Base-by-base conservation (phyloP, 2,113 vertebrate genomes). In the Lamprologus lemairii region DNA sequence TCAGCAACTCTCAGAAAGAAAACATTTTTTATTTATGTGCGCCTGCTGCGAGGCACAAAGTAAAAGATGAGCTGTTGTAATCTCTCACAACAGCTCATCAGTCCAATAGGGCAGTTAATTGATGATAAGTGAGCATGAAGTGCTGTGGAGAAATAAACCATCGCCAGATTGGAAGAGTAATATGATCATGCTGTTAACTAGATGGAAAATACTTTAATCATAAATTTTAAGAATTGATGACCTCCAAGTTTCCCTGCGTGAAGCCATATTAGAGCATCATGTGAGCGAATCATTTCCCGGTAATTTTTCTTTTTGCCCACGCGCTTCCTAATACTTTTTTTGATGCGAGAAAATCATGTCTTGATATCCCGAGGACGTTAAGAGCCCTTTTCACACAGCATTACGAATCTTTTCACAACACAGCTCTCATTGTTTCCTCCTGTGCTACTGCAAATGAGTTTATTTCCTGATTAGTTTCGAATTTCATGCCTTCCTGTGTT, bases 401-500 rank as follows among this genome's bases (percentile, higher is more conserved):
- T 83, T 54, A 57, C 73, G n/a, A 89, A 89, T 91, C 82, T 91
- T 88, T 86, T 83, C 78, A 84, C 75, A 79, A 91, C 78, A 40
- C 60, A 80, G 54, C 68, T 60, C 65, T 80, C 79, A 84, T 92
- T 90, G 89, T 94, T 87, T 93, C 88, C 83, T 45, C 83, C 87
- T 42, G 17, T 71, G 87, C 86, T 21, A 26, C 86, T 63, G 54
- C 83, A 90, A 89, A 93, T 91, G 80, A 94, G 75, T 89, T 93
- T 88, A 86, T 89, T 87, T 85, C 88, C 85, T 71, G 79, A 93
- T 93, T 94, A 93, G 87, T 92, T 92, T 91, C 57, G 79, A 58
- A 91, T 94, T 94, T 91, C 88, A 91, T 83, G 90, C 89, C 83
- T 85, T 85, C 78, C 65, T 90, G 85, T 93, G 86, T 90, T 87